These are phyloP conservation scores for Imbricaverruca yamaguchii DNA, from an alignment of 2,888 invertebrate genomes.

Conservation along the genomic window DNA sequence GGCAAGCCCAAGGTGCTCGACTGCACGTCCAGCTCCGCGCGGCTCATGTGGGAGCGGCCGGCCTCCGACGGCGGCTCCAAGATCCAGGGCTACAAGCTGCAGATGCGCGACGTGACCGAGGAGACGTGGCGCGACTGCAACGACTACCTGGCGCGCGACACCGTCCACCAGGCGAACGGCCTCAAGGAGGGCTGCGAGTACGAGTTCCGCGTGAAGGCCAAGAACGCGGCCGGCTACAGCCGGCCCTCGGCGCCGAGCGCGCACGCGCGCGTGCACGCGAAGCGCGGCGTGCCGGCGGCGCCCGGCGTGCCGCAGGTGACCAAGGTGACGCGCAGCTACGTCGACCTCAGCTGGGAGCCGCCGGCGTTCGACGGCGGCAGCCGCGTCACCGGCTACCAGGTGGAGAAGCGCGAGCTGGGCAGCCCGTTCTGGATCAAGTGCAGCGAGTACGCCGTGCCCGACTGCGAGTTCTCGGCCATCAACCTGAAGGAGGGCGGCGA, in stretches of 20 bases:
- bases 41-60: slow-evolving; percentile 87
- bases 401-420: slow-evolving; percentile 82
- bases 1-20: slow-evolving; percentile 84
- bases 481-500: slow-evolving; percentile 84
- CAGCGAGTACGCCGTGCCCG: slow-evolving; percentile 84
- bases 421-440: slow-evolving; percentile 82
- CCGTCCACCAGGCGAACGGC: slow-evolving; percentile 65
- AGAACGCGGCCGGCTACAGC: slow-evolving; percentile 95
- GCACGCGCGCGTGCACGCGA: slow-evolving; percentile 77
- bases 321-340: slow-evolving; percentile 83
- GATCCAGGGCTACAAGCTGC: slow-evolving; percentile 87
- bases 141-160: slow-evolving; percentile 84
- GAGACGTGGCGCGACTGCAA: slow-evolving; percentile 74
- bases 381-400: slow-evolving; percentile 83
- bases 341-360: slow-evolving; percentile 88
- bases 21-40: slow-evolving; percentile 55
- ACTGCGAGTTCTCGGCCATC: slow-evolving; percentile 75
- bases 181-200: slow-evolving; percentile 84
- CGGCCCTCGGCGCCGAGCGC: slow-evolving; percentile 79
- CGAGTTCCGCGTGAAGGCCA: slow-evolving; percentile 94
- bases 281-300: slow-evolving; percentile 73
- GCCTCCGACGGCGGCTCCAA: slow-evolving; percentile 89
- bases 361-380: slow-evolving; percentile 87
- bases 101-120: slow-evolving; percentile 58
- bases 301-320: slow-evolving; percentile 79